Conservation (phyloP, 2,888 invertebrate genomes). For the Trachelus stipa region DNA sequence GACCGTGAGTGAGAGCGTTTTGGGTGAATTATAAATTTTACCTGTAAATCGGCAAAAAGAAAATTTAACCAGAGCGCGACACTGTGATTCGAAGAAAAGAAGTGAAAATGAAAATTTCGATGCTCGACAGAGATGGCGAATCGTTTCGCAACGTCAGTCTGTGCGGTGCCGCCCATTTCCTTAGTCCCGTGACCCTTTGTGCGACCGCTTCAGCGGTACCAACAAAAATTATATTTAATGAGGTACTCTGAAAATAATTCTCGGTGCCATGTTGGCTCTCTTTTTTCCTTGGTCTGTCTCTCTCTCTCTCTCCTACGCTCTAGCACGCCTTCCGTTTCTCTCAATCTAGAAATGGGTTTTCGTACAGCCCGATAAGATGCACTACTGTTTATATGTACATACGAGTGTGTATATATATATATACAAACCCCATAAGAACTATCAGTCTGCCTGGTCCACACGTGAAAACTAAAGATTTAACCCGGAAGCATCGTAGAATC, state of each 20-base stretch:
- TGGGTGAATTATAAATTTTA: background rate
- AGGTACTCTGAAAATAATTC: conserved; percentile 28
- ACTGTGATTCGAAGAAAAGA: background rate
- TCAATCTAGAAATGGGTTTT: background rate
- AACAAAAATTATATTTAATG: conserved; percentile 32
- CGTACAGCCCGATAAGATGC: background rate
- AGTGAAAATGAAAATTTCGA: conserved; percentile 17
- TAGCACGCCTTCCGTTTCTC: background rate
- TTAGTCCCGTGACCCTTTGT: conserved; percentile 24
- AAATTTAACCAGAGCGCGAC: background rate
- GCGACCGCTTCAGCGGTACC: conserved; percentile 4
- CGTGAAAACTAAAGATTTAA: background rate
- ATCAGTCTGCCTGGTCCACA: background rate
- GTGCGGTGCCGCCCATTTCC: background rate
- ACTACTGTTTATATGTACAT: background rate
- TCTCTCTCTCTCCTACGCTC: background rate
- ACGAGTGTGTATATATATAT: background rate
- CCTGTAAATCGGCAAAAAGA: background rate
- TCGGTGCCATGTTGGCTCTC: background rate
- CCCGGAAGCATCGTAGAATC: background rate
- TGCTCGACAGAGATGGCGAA: conserved; percentile 18
- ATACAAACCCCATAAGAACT: background rate
- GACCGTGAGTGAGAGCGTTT: background rate
- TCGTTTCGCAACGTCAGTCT: conserved; percentile 5
- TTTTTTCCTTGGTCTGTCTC: background rate